Base-by-base conservation (phyloP, 1,140 invertebrate species). In the Littorina saxatilis region DNA sequence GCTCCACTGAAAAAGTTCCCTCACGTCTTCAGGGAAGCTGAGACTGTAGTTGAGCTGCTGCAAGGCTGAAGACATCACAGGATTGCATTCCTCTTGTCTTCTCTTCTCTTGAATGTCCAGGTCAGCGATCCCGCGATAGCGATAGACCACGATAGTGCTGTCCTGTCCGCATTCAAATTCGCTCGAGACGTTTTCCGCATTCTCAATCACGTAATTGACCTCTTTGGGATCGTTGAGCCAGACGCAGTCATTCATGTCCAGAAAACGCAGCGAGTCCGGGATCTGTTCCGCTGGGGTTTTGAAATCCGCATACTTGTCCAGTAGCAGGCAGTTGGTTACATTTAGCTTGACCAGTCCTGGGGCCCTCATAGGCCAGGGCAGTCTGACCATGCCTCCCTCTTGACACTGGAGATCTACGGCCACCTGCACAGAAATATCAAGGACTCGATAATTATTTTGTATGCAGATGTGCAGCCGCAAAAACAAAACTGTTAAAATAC, bases 101-200 rank as follows among this genome's bases (percentile, higher is more conserved):
- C n/a, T n/a, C n/a, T n/a, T n/a, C n/a, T n/a, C n/a, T n/a, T n/a
- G n/a, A 75, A 80, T 82, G 37, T 55, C 35, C 20, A 47, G 39
- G 27, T 32, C 17, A 9, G 13, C 23, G 37, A 1, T 27, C 4
- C 39, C 13, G 63, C 23, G 2, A 13, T 66, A 23, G 76, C 78
- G 79, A 39, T 40, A 52, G 20, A 43, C 40, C 27, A 79, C 79
- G 13, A 79, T 29, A n/a, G 58, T 68, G 32, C 40, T 74, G 78
- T 80, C 78, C n/a, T 84, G 81, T 27, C 86, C 84, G 76, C 86
- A 87, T 15, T 86, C 83, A 58, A 77, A 87, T 1, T 83, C 70
- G 68, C 78, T 81, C 40, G 78, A 84, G 23, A 82, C 66, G 29
- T 63, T 79, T 20, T 83, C 35, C 23, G 58, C 17, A 32, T 86